Conservation (phyloP, 1,140 invertebrate genomes). For the Drosophila malerkotliana region DNA sequence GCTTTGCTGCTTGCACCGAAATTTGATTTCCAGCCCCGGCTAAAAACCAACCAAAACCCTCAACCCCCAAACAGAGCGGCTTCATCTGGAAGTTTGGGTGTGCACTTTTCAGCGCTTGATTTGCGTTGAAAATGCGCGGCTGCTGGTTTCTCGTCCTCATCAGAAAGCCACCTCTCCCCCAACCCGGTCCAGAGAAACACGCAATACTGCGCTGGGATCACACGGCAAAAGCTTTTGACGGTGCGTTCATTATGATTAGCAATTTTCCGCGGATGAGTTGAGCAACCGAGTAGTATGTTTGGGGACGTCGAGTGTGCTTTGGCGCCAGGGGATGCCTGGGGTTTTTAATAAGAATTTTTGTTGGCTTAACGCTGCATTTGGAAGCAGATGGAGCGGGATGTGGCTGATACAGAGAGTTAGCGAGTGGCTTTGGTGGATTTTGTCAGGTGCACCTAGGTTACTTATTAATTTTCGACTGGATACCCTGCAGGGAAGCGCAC, state of each 20-base stretch:
- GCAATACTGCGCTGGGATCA: conserved; percentile 13
- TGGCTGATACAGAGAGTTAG: conserved; percentile 13
- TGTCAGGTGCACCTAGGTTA: conserved; percentile 47
- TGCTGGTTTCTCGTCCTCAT: conserved; percentile 15
- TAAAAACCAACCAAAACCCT: conserved; percentile 11
- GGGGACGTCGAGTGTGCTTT: conserved; percentile 7
- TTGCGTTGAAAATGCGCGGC: conserved; percentile 44
- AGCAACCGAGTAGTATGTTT: conserved; percentile 1
- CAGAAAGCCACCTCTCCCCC: not conserved
- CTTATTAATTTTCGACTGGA: conserved; percentile 48
- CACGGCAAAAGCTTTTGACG: conserved; percentile 40
- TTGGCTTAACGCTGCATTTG: conserved; percentile 43
- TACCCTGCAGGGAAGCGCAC: not conserved
- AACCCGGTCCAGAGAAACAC: not conserved
- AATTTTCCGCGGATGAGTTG: conserved; percentile 33
- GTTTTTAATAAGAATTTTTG: conserved; percentile 59
- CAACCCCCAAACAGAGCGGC: not conserved
- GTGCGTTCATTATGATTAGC: conserved; percentile 70
- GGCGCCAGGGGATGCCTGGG: conserved; percentile 22
- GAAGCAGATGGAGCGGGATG: conserved; percentile 23
- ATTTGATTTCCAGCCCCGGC: conserved; percentile 65
- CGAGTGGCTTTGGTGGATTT: conserved; percentile 52
- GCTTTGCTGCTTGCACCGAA: conserved; percentile 38
- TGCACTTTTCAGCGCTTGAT: conserved; percentile 59
- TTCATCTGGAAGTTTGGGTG: conserved; percentile 49